Conservation (phyloP, 2,888 invertebrate genomes). For the Bombyx huttoni region DNA sequence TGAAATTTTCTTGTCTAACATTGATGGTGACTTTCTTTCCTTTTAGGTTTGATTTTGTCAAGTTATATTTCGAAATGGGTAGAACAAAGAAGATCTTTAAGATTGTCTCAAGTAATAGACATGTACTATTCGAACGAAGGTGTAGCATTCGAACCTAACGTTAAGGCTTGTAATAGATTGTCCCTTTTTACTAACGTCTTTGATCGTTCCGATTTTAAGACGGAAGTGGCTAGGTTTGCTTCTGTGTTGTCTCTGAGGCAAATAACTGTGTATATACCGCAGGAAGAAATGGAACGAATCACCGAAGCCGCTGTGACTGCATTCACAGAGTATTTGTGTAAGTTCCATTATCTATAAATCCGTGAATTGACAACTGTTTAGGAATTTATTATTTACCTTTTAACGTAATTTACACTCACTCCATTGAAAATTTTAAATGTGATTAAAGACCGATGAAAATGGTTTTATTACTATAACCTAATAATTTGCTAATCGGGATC, state of each 20-base stretch:
- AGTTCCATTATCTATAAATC: constrained; percentile 16
- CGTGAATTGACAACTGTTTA: too few relatives aligned
- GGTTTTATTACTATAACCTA: too few relatives aligned
- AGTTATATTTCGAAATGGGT: constrained; percentile 66
- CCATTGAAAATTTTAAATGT: too few relatives aligned
- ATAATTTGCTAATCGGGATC: too few relatives aligned
- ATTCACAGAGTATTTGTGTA: constrained; percentile 66
- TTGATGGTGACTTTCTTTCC: not conserved
- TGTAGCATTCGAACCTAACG: constrained; percentile 63
- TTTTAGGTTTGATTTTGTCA: constrained; percentile 70
- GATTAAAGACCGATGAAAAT: too few relatives aligned
- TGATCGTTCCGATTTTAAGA: constrained; percentile 37
- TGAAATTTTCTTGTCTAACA: too few relatives aligned
- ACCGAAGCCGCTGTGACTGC: constrained; percentile 55
- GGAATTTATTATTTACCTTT: too few relatives aligned
- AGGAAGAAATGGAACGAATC: constrained; percentile 56
- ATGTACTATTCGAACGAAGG: constrained; percentile 79
- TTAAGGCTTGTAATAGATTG: constrained; percentile 73
- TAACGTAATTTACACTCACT: too few relatives aligned
- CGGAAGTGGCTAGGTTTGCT: constrained; percentile 54
- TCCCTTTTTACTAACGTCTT: constrained; percentile 51
- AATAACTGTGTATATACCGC: constrained; percentile 51
- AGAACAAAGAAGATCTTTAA: constrained; percentile 55
- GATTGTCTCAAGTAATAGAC: constrained; percentile 75
- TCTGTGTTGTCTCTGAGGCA: constrained; percentile 51